Evolutionary conservation across 2,888 invertebrate genomes (phyloP).

Genomic region (Allophyes oxyacanthae): DNA sequence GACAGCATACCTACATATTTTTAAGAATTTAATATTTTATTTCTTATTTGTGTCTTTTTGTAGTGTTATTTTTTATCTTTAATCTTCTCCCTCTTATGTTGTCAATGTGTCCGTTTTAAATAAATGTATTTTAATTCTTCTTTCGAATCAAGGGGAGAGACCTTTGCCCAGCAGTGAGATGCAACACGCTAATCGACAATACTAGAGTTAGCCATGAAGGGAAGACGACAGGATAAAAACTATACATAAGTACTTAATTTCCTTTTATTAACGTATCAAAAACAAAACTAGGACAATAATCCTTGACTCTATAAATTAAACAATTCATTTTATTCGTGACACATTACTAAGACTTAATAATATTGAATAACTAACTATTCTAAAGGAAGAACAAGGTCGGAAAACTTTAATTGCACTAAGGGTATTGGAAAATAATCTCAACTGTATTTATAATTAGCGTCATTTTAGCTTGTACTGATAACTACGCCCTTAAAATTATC

Average conservation of each 20-base stretch:
- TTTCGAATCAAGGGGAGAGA: too few relatives aligned
- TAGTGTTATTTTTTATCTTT: too few relatives aligned
- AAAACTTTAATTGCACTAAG: conserved; percentile 32
- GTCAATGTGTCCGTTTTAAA: too few relatives aligned
- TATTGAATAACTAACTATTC: conserved; percentile 28
- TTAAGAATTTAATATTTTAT: too few relatives aligned
- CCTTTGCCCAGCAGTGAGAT: too few relatives aligned
- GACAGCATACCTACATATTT: too few relatives aligned
- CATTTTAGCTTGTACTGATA: conserved; percentile 45
- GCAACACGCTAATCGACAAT: too few relatives aligned
- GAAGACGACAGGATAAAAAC: conserved; percentile 10
- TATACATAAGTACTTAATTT: conserved; percentile 19
- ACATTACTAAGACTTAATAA: conserved; percentile 15
- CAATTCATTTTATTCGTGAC: conserved; percentile 41
- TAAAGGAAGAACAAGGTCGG: conserved; percentile 41
- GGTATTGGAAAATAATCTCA: conserved; percentile 49
- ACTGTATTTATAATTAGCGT: conserved; percentile 40
- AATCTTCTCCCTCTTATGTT: too few relatives aligned
- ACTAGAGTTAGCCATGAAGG: too few relatives aligned
- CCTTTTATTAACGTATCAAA: conserved; percentile 44
- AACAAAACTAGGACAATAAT: conserved; percentile 48
- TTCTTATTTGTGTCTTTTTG: too few relatives aligned
- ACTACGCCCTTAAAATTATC: conserved; percentile 59
- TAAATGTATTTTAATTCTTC: too few relatives aligned
- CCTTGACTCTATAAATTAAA: conserved; percentile 47